Conservation (phyloP, 1,140 invertebrate genomes). For the Listronotus bonariensis region DNA sequence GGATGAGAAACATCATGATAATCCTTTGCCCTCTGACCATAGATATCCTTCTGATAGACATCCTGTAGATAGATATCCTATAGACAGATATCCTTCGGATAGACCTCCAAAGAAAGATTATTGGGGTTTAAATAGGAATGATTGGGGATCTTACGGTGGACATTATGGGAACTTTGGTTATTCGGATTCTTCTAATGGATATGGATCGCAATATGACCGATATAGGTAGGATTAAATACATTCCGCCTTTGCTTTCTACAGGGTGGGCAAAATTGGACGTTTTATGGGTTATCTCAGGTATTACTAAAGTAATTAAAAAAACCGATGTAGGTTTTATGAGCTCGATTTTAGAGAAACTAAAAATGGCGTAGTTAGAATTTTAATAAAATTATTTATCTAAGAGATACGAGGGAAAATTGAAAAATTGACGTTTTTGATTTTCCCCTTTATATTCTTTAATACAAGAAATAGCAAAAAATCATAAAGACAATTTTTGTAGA, state of each 20-base stretch:
- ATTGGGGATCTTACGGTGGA: conserved; percentile 53
- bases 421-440: too few relatives aligned
- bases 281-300: too few relatives aligned
- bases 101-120: conserved; percentile 6
- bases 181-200: conserved; percentile 17
- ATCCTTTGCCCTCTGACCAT: conserved; percentile 5
- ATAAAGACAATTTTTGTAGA: too few relatives aligned
- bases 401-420: too few relatives aligned
- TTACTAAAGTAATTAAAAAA: too few relatives aligned
- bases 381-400: too few relatives aligned
- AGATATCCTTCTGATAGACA: background rate
- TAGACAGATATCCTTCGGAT: conserved; percentile 11
- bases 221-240: conserved; percentile 20
- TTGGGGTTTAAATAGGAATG: conserved; percentile 19
- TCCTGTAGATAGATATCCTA: conserved; percentile 9
- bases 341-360: too few relatives aligned
- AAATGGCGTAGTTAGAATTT: too few relatives aligned
- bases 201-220: background rate
- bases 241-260: background rate
- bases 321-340: too few relatives aligned
- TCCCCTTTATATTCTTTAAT: too few relatives aligned
- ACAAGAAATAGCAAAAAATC: too few relatives aligned
- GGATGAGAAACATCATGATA: conserved; percentile 18
- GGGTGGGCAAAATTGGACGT: too few relatives aligned
- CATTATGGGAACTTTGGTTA: conserved; percentile 31